Evolutionary conservation across 2,113 vertebrate species (phyloP).

Genomic region (Callipepla squamata): DNA sequence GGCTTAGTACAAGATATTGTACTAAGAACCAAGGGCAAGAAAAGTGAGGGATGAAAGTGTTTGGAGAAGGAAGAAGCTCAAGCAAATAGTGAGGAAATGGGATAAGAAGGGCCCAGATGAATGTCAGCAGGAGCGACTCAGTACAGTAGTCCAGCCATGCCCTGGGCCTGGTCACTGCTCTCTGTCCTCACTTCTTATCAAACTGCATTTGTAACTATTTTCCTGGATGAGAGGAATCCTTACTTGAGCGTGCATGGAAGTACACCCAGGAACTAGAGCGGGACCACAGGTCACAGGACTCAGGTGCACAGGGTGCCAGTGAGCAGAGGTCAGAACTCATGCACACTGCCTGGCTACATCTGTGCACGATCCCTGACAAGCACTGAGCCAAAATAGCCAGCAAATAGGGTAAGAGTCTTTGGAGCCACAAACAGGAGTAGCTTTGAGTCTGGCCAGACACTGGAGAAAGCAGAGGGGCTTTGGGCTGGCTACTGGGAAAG

Average conservation of each 20-base stretch:
- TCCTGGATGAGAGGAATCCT: background rate
- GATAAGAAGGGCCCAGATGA: background rate
- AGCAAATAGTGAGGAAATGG: background rate
- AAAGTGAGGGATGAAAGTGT: background rate
- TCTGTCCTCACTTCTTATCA: background rate
- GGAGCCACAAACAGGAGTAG: background rate
- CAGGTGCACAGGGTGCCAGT: background rate
- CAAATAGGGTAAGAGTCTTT: background rate
- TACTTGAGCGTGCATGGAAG: fast-evolving
- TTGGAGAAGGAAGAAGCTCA: background rate
- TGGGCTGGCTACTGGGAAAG: background rate
- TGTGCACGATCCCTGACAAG: background rate
- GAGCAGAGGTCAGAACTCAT: fast-evolving
- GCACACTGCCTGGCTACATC: background rate
- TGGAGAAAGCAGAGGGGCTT: background rate
- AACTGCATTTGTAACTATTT: background rate
- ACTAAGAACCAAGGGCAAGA: background rate
- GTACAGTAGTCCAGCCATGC: background rate
- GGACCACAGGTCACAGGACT: fast-evolving
- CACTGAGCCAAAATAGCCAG: background rate
- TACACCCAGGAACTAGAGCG: background rate
- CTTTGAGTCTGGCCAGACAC: background rate
- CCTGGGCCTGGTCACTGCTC: background rate
- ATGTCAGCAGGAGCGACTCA: background rate
- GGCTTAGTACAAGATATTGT: background rate